These are phyloP conservation scores for Alfaro cultratus DNA, from an alignment of 2,797 vertebrate genomes.

Conservation along the genomic window DNA sequence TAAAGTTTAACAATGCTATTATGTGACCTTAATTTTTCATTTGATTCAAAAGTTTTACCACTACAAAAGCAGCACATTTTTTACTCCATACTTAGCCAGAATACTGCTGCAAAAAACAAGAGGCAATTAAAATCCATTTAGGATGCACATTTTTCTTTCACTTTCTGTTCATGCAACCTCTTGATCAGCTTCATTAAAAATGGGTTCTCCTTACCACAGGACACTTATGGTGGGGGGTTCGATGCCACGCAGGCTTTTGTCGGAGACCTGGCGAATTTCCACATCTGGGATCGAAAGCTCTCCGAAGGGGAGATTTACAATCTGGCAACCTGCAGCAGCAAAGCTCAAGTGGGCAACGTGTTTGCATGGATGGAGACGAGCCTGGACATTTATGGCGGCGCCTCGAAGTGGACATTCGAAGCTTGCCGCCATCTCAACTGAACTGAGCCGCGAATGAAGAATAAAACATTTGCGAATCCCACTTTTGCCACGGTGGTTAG, in stretches of 20 bases:
- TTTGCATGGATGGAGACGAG: constrained; percentile 94
- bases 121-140: constrained; percentile 21
- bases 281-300: constrained; percentile 97
- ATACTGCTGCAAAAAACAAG: not conserved
- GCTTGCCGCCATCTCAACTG: constrained; percentile 97
- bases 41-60: not conserved
- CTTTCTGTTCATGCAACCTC: constrained; percentile 4
- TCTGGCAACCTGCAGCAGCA: constrained; percentile 95
- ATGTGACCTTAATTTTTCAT: not conserved
- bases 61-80: not conserved
- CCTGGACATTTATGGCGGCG: constrained; percentile 94
- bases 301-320: constrained; percentile 92
- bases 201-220: constrained; percentile 78
- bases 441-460: constrained; percentile 80
- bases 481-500: constrained; percentile 50
- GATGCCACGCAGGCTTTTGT: constrained; percentile 97
- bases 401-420: constrained; percentile 97
- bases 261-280: constrained; percentile 95
- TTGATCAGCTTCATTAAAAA: constrained; percentile 32
- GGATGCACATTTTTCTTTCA: not conserved
- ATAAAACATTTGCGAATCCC: constrained; percentile 40
- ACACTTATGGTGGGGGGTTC: constrained; percentile 94
- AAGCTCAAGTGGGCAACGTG: constrained; percentile 93
- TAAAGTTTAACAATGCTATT: not conserved
- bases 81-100: not conserved